Base-by-base conservation (phyloP, 2,113 vertebrate species). In the Raja brachyura region DNA sequence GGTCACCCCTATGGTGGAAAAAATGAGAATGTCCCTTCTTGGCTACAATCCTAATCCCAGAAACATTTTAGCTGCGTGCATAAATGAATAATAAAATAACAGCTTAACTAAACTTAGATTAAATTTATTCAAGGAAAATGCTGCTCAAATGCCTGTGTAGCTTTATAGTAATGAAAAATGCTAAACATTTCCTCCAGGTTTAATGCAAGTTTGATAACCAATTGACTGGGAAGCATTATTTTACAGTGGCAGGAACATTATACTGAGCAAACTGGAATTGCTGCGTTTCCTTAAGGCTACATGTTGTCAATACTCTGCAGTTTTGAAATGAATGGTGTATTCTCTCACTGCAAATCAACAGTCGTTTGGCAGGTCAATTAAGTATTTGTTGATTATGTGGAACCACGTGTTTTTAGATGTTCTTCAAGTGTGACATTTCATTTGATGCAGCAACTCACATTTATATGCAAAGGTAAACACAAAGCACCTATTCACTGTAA, bases 11-110 rank as follows among this genome's bases (percentile, higher is more conserved):
- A 83, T 22, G 39, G 20, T 3, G 20, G 48, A 20, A 22, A 83
- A 54, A 54, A 83, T 83, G 6, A 18, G 22, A 22, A 25, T 7
- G 39, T 83, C 48, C 48, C 48, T 54, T 83, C 20, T 59, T 83
- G 79, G 22, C 56, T 59, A 83, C 25, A 14, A 48, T 59, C 54
- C 20, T 74, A 48, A 48, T 83, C 56, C 79, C 79, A 83, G 18
- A 25, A 83, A 56, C 39, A 22, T 25, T 74, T 74, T 74, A 22
- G 25, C 22, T 56, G 54, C 22, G 48, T 83, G 79, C 48, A 83
- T 54, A 83, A 83, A 25, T 83, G 56, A 59, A 59, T 83, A 83
- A 83, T 56, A 59, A 83, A 83, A 83, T 83, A 83, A 83, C 79
- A 59, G 20, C 54, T 25, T 48, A 83, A 83, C 48, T 59, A 81